Evolutionary conservation across 2,797 vertebrate genomes (phyloP).

Genomic region (Enoplosus armatus): DNA sequence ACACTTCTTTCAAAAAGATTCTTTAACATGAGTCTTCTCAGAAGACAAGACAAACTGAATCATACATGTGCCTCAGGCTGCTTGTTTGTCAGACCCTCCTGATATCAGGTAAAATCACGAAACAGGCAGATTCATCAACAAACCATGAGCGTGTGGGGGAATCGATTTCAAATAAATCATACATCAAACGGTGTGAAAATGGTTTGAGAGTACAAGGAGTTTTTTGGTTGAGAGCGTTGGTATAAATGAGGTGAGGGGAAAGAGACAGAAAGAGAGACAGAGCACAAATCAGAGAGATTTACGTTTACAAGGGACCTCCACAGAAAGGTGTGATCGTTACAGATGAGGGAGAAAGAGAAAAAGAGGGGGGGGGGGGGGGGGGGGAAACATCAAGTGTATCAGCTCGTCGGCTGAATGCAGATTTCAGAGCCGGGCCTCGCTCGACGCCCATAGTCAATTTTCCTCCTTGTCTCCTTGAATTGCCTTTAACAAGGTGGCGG

Average conservation of each 20-base stretch:
- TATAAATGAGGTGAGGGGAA: conserved; percentile 53
- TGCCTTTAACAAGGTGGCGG: conserved; percentile 59
- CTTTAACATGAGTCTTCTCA: background rate
- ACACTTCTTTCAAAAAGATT: background rate
- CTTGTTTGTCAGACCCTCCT: conserved; percentile 19
- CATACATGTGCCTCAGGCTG: conserved; percentile 20
- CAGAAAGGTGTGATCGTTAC: conserved; percentile 19
- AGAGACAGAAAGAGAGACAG: conserved; percentile 8
- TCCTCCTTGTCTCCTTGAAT: conserved; percentile 65
- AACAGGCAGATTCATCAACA: conserved; percentile 56
- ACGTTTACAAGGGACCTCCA: conserved; percentile 31
- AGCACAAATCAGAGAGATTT: conserved; percentile 24
- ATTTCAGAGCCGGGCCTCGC: conserved; percentile 31
- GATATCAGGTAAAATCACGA: conserved; percentile 36
- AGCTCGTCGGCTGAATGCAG: conserved; percentile 40
- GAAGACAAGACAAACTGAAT: conserved; percentile 9
- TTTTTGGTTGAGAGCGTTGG: conserved; percentile 11
- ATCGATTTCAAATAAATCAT: conserved; percentile 68
- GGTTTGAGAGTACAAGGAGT: conserved; percentile 43
- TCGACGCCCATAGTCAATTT: conserved; percentile 35
- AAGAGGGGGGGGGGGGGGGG: background rate
- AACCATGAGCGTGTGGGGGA: conserved; percentile 20
- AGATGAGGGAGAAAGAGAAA: conserved; percentile 5
- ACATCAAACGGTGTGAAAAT: conserved; percentile 56
- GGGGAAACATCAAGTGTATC: conserved; percentile 28